These are phyloP conservation scores for Vombatus ursinus DNA, from an alignment of 2,113 vertebrate species.

Conservation along the genomic window DNA sequence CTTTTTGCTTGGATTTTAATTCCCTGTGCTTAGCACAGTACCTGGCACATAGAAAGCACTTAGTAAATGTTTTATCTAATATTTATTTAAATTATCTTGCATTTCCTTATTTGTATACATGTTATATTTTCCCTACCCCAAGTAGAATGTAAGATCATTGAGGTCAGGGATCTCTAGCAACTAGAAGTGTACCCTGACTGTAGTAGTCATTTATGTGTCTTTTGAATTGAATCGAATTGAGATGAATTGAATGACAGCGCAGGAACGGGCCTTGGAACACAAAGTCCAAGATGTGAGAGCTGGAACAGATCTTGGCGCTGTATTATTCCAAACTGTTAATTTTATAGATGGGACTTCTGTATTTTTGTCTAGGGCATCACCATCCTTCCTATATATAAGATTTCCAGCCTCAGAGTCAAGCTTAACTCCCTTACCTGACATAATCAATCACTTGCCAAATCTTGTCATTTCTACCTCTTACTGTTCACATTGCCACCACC, in stretches of 20 bases:
- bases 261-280: no score
- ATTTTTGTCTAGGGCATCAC: no score
- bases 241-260: no score
- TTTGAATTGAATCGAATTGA: neutral
- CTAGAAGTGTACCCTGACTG: neutral
- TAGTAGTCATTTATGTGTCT: neutral
- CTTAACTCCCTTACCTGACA: neutral
- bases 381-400: no score
- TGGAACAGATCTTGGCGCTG: no score
- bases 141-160: neutral
- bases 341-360: no score
- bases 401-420: no score
- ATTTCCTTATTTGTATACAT: neutral
- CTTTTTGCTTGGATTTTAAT: neutral
- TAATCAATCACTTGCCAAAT: neutral
- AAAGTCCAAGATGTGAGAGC: no score
- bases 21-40: neutral
- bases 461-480: neutral
- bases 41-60: neutral
- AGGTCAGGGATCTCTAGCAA: neutral
- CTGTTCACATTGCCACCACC: no score
- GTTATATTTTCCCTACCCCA: neutral
- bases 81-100: neutral
- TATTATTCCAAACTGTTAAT: no score
- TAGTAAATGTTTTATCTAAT: neutral